phyloP scores from a whole-genome alignment of 2,797 vertebrate species.

The Glyptemys insculpta region DNA sequence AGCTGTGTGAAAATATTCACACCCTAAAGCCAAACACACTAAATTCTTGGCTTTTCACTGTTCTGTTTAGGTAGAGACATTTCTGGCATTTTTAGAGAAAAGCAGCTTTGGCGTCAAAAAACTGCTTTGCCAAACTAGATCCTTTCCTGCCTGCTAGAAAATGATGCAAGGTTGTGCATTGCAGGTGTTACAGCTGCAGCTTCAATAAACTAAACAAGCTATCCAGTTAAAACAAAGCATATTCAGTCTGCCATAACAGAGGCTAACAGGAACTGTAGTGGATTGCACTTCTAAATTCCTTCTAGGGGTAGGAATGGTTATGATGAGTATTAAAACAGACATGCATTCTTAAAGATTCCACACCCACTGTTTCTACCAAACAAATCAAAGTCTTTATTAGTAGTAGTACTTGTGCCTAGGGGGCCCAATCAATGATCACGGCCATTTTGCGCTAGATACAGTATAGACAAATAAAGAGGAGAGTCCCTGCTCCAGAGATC shows the following conservation, averaged over 20 bases:
- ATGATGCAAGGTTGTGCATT: constrained; percentile 46
- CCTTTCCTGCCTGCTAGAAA: constrained; percentile 48
- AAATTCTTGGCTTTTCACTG: constrained; percentile 12
- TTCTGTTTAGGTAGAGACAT: constrained; percentile 54
- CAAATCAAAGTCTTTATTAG: constrained; percentile 69
- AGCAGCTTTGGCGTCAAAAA: constrained; percentile 56
- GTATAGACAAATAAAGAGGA: neutral
- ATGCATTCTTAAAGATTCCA: constrained; percentile 62
- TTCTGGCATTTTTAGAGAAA: constrained; percentile 60
- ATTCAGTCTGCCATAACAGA: constrained; percentile 28
- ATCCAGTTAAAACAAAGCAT: constrained; percentile 33
- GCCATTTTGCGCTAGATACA: constrained; percentile 3
- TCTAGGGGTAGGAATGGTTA: neutral
- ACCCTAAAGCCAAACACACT: constrained; percentile 61
- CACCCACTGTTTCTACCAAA: constrained; percentile 67
- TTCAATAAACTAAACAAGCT: constrained; percentile 57
- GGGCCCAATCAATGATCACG: constrained; percentile 31
- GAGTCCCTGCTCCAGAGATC: neutral
- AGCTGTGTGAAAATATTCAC: constrained; percentile 59
- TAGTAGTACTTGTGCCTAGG: neutral
- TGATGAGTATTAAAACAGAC: constrained; percentile 55
- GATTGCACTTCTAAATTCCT: constrained; percentile 39
- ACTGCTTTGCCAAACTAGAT: constrained; percentile 47
- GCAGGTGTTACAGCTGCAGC: constrained; percentile 69
- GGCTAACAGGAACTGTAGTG: constrained; percentile 40